These are phyloP conservation scores for Zosterops pallidus DNA, from an alignment of 2,113 vertebrate species.

Conservation along the genomic window DNA sequence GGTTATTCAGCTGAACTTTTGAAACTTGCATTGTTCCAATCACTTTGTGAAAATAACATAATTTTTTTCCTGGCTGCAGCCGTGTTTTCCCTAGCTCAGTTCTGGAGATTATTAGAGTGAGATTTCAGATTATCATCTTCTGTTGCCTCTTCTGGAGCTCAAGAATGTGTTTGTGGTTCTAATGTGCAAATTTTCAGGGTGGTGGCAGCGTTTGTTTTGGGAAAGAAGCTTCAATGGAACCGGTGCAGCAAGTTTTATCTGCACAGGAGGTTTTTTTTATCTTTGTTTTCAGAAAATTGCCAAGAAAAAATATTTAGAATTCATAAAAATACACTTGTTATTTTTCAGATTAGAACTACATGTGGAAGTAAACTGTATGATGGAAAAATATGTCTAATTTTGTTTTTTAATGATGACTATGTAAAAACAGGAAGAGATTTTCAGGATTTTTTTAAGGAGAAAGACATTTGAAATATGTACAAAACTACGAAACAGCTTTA, in stretches of 20 bases:
- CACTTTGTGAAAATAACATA: not conserved
- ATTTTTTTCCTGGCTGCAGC: not conserved
- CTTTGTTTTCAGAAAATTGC: slow-evolving; percentile 1
- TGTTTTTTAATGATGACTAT: not conserved
- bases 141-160: not conserved
- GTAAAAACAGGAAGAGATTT: not conserved
- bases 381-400: not conserved
- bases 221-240: slow-evolving; percentile 26
- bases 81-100: not conserved
- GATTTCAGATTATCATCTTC: not conserved
- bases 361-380: not conserved
- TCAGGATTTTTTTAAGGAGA: not conserved
- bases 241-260: slow-evolving; percentile 19
- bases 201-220: slow-evolving; percentile 40
- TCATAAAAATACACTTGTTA: not conserved
- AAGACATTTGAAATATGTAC: not conserved
- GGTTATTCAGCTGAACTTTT: not conserved
- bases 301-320: not conserved
- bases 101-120: not conserved
- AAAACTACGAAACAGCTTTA: not conserved
- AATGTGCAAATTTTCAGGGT: slow-evolving; percentile 21
- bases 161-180: slow-evolving; percentile 24
- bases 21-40: not conserved
- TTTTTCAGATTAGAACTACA: not conserved
- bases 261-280: not conserved